Conservation (phyloP, 2,888 invertebrate species). For the Bembecia ichneumoniformis region DNA sequence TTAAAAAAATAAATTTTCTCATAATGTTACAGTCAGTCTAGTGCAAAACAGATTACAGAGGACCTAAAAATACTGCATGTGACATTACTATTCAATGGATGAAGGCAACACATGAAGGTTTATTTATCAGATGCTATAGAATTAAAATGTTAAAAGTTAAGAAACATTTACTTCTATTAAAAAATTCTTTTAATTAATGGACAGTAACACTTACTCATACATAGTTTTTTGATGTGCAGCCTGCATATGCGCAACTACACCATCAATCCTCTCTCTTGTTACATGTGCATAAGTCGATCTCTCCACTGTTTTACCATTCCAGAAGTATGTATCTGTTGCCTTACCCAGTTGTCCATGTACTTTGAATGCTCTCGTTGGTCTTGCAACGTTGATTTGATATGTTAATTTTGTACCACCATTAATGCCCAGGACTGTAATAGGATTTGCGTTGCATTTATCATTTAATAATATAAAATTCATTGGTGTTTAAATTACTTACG, state of each 20-base stretch:
- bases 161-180: no score
- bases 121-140: no score
- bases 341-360: constrained; percentile 82
- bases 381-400: constrained; percentile 70
- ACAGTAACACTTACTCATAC: constrained; percentile 78
- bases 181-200: no score
- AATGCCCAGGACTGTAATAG: constrained; percentile 78
- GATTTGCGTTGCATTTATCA: neutral
- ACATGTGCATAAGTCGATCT: constrained; percentile 81
- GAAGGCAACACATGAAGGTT: no score
- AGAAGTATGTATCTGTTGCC: constrained; percentile 81
- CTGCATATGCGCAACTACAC: constrained; percentile 83
- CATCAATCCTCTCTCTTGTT: constrained; percentile 77
- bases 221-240: constrained; percentile 88
- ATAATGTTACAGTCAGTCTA: no score
- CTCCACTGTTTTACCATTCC: constrained; percentile 79
- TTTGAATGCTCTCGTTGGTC: constrained; percentile 79
- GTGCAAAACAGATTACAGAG: no score
- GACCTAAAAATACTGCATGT: no score
- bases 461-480: neutral
- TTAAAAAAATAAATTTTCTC: no score
- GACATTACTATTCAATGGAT: no score
- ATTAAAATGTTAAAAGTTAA: no score
- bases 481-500: constrained; percentile 57
- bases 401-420: constrained; percentile 75